phyloP scores from a whole-genome alignment of 2,113 vertebrate species.

The Ictalurus punctatus region DNA sequence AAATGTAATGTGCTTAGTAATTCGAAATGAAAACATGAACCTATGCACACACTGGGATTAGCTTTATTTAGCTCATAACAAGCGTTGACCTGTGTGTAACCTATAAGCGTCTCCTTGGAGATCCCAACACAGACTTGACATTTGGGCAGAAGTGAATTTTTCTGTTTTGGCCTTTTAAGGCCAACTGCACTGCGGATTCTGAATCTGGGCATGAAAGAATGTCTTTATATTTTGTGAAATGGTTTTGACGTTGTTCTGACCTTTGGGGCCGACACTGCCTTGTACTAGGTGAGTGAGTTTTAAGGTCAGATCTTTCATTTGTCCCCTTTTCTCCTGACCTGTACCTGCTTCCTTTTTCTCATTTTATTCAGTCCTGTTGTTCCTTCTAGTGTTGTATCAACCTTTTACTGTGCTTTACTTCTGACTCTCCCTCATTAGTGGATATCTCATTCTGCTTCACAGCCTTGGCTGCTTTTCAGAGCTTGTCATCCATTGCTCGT shows the following conservation, averaged over 20 bases:
- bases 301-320: slow-evolving; percentile 38
- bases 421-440: slow-evolving; percentile 49
- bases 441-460: slow-evolving; percentile 39
- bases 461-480: slow-evolving; percentile 8
- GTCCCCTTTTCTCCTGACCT: slow-evolving; percentile 4
- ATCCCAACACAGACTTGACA: slow-evolving; percentile 38
- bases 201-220: slow-evolving; percentile 18
- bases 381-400: slow-evolving; percentile 28
- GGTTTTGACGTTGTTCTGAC: slow-evolving; percentile 10
- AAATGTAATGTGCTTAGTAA: neutral
- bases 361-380: slow-evolving; percentile 22
- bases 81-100: slow-evolving; percentile 16
- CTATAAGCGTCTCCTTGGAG: slow-evolving; percentile 26
- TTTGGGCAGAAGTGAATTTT: slow-evolving; percentile 38
- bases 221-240: slow-evolving; percentile 36
- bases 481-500: slow-evolving; percentile 22
- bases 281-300: slow-evolving; percentile 38
- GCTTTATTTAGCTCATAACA: slow-evolving; percentile 4
- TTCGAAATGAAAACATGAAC: neutral
- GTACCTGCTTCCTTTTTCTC: neutral
- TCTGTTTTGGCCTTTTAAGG: slow-evolving; percentile 35
- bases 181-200: slow-evolving; percentile 17
- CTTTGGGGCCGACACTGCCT: slow-evolving; percentile 14
- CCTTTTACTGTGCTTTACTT: slow-evolving; percentile 19
- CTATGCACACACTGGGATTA: neutral